Conservation (phyloP, 2,888 invertebrate species). For the Xestia rhomboidea region DNA sequence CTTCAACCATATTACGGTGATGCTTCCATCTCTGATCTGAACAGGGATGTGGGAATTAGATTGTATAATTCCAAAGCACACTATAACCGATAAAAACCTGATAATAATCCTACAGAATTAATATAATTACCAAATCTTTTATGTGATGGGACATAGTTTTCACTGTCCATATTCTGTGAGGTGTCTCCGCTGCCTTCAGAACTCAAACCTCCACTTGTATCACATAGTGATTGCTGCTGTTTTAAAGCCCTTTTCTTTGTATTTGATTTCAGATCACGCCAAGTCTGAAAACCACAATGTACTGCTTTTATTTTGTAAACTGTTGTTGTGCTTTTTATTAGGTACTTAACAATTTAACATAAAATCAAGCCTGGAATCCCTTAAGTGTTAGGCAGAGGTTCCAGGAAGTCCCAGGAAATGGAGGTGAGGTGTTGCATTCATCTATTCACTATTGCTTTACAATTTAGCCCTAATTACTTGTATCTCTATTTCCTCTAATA, state of each 20-base stretch:
- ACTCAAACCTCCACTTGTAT: slow-evolving; percentile 61
- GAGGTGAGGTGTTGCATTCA: background rate
- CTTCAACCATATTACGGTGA: background rate
- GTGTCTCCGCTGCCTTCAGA: slow-evolving; percentile 57
- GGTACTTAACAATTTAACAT: background rate
- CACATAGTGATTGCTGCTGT: slow-evolving; percentile 64
- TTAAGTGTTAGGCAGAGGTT: background rate
- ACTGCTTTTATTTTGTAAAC: background rate
- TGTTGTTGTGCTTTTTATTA: background rate
- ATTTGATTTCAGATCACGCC: slow-evolving; percentile 71
- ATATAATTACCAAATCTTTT: slow-evolving; percentile 54
- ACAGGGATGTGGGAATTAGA: background rate
- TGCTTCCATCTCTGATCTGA: background rate
- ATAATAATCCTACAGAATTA: background rate
- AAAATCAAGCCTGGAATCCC: background rate
- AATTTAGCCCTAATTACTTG: background rate
- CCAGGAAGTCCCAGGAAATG: background rate
- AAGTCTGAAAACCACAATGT: slow-evolving; percentile 63
- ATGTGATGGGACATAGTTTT: slow-evolving; percentile 52
- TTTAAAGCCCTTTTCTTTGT: slow-evolving; percentile 67
- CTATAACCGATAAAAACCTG: background rate
- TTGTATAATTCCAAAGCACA: background rate
- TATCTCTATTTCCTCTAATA: background rate
- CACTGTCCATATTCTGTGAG: slow-evolving; percentile 59
- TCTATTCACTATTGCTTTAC: background rate